Evolutionary conservation across 2,888 invertebrate genomes (phyloP), one percentile per base, ranked within the genome.

Genomic region (Trissolcus brochymenae): DNA sequence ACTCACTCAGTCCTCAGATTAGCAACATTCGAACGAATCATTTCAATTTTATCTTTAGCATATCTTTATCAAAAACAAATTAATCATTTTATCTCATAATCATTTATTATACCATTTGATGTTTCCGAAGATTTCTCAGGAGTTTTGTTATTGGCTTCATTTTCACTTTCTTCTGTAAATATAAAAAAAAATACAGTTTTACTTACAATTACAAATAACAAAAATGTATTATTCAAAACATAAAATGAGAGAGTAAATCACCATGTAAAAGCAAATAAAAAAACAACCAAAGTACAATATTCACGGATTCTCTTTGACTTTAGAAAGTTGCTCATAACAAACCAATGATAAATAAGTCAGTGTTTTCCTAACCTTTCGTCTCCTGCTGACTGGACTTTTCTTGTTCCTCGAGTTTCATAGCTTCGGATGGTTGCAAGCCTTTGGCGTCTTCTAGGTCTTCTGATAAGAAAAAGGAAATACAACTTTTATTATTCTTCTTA

Each of bases 371-470:
- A 87, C 87, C 88, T 80, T 84, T 86, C 3, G 84, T 76, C n/a
- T 86, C 84, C 80, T 86, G 84, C 71, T 84, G 83, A 17, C 81
- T 79, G 7, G 82, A 81, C 51, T 87, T 86, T 43, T 85, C 85
- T 6, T 86, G 84, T 6, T 85, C 86, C 68, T 87, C 86, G 50
- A 86, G 82, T 64, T 87, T 87, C 83, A 87, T 84, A 40, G 84
- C 80, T 71, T 84, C 82, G 59, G 83, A 80, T 35, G 84, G 77
- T 62, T 83, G 81, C 49, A 85, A 82, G 54, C 81, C 84, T 78
- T 83, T 84, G 21, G 76, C 80, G 66, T 83, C 84, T 57, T 87
- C 87, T 65, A 81, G 80, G 79, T 78, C 83, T 72, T 84, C 87
- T 87, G 80, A 66, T 81, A 62, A 72, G 62, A 76, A 71, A 57